Conservation (phyloP, 2,113 vertebrate species). For the Coturnix japonica region DNA sequence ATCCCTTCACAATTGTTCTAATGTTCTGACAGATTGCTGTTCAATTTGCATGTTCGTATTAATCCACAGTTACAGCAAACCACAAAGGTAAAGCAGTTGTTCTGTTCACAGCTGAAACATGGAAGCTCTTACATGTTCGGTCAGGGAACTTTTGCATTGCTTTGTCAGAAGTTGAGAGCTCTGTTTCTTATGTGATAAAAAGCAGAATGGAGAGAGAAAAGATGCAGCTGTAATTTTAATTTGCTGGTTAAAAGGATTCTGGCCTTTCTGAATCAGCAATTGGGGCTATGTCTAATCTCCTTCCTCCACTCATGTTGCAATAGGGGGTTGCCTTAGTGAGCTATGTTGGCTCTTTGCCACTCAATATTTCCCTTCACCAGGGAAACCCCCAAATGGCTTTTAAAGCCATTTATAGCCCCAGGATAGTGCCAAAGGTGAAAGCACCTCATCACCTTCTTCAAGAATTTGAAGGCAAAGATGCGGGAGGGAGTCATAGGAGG, state of each 20-base stretch:
- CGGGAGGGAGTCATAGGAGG: not conserved
- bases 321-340: conserved; percentile 58
- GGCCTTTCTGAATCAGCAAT: conserved; percentile 45
- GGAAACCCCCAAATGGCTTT: conserved; percentile 63
- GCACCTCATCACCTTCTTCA: not conserved
- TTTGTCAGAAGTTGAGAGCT: not conserved
- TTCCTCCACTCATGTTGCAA: conserved; percentile 61
- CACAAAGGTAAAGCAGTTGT: not conserved
- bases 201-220: not conserved
- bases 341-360: conserved; percentile 63
- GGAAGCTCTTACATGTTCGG: not conserved
- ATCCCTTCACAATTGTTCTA: not conserved
- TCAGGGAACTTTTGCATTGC: not conserved
- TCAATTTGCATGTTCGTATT: fast-evolving
- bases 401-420: conserved; percentile 32
- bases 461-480: conserved; percentile 18
- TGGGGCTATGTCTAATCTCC: conserved; percentile 47
- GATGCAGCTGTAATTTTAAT: conserved; percentile 39
- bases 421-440: conserved; percentile 19
- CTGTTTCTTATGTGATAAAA: not conserved
- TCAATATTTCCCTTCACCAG: conserved; percentile 65
- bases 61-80: not conserved
- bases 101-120: not conserved
- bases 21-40: not conserved
- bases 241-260: conserved; percentile 32